Evolutionary conservation across 1,140 invertebrate genomes (phyloP), one percentile per base, ranked within the genome.

Genomic region (Holotrichia oblita): DNA sequence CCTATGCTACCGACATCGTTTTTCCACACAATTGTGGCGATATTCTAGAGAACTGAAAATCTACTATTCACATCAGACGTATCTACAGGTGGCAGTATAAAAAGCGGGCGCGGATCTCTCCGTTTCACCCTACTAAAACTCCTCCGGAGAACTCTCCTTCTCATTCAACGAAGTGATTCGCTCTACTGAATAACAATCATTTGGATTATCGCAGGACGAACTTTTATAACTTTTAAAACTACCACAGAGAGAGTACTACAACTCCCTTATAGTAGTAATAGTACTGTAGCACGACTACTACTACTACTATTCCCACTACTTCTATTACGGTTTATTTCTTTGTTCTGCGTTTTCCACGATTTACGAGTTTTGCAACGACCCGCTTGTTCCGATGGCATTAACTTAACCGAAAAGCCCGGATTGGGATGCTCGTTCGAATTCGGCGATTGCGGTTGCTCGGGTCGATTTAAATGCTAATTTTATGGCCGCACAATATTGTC

Each of bases 291-390:
- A 48, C 12, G 12, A n/a, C 44, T 48, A n/a, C 12, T 14, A 8
- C 44, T 48, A 6, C 40, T 41, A n/a, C 42, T 44, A 4, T 4
- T 34, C 4, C 27, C 27, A 4, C 27, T 34, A 34, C 42, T 44
- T 55, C 48, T 55, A 55, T 55, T 55, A 17, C 48, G 48, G 12
- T 55, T 55, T 55, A 55, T 55, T 55, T 55, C 48, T 55, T 55
- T 17, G 48, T 55, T 55, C 48, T 48, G 10, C 10, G 27, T 34
- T 34, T 34, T 34, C 27, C 27, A 34, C 27, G 27, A 34, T 34
- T 34, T 34, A 34, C 27, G 27, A n/a, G 27, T 34, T 4, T 34
- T 34, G 27, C 27, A 34, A 34, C 27, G 27, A 12, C 48, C 48
- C 48, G 48, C 48, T 14, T 55, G 48, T 17, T 55, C 48, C 48